phyloP scores from a whole-genome alignment of 1,140 invertebrate genomes.

The Stegodyphus mimosarum region DNA sequence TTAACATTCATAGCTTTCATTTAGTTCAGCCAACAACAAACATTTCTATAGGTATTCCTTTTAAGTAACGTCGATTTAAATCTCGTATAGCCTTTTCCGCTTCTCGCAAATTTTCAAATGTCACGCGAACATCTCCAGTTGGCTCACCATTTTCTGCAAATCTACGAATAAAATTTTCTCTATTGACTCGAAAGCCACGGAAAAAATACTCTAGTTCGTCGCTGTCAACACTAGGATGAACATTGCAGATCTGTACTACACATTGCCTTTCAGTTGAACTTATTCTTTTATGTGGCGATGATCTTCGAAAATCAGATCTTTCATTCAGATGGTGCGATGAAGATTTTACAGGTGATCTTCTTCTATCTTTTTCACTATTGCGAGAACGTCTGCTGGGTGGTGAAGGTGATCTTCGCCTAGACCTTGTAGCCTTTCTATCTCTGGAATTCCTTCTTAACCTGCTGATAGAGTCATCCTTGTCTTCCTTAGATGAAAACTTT shows the following conservation, averaged over 20 bases:
- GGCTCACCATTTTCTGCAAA: background rate
- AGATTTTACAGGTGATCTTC: background rate
- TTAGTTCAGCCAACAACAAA: background rate
- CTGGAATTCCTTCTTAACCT: background rate
- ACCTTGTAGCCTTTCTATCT: background rate
- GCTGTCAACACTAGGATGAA: background rate
- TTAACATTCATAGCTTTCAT: too few relatives aligned
- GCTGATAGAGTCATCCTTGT: background rate
- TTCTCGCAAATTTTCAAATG: conserved; percentile 18
- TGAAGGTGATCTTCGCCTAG: background rate
- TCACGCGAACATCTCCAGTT: conserved; percentile 35
- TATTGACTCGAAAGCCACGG: background rate
- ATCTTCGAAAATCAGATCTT: background rate
- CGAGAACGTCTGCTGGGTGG: background rate
- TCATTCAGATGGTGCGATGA: background rate
- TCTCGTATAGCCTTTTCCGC: conserved; percentile 14
- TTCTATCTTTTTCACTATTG: background rate
- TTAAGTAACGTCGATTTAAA: conserved; percentile 13
- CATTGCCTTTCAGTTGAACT: background rate
- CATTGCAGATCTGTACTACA: conserved; percentile 26
- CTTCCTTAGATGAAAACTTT: background rate
- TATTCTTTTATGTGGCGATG: background rate
- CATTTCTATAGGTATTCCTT: conserved; percentile 18
- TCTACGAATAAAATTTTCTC: conserved; percentile 15
- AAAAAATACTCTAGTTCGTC: conserved; percentile 14